Percentiles rank a stretch among this genome's conserved stretches.
Conservation (phyloP, 2,113 vertebrate genomes). For the Trachemys scripta region DNA sequence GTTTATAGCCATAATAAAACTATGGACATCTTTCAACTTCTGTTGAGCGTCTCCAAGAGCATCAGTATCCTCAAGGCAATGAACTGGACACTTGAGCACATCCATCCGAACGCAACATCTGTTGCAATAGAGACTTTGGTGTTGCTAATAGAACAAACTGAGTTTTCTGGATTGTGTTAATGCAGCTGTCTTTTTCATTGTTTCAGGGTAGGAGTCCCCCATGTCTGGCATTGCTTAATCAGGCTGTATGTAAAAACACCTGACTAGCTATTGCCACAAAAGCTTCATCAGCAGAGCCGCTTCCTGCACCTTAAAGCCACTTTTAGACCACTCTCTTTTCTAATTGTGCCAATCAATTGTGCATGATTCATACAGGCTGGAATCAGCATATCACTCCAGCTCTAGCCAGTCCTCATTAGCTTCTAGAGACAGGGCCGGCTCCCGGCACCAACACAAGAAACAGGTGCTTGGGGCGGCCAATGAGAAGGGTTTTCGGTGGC, state of each 20-base stretch:
- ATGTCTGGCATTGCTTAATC: neutral
- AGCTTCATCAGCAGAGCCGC: neutral
- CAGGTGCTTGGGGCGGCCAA: no score
- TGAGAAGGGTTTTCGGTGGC: no score
- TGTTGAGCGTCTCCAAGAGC: neutral
- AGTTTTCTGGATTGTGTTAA: neutral
- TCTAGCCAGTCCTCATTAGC: neutral
- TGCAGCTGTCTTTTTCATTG: neutral
- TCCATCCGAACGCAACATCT: neutral
- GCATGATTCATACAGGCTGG: fast-evolving
- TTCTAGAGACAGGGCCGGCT: neutral
- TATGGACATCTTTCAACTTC: neutral
- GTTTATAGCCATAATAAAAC: neutral
- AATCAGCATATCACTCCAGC: neutral
- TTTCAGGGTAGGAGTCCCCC: neutral
- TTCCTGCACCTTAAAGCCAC: neutral
- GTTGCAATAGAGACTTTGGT: neutral
- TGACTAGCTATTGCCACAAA: neutral
- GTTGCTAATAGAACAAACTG: neutral
- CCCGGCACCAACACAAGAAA: no score
- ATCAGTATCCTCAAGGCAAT: neutral
- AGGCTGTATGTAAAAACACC: neutral
- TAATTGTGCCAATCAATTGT: neutral
- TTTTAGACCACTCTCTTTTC: neutral
- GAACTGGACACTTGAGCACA: neutral